phyloP scores from a whole-genome alignment of 2,888 invertebrate genomes.

The Tortrix viridana region DNA sequence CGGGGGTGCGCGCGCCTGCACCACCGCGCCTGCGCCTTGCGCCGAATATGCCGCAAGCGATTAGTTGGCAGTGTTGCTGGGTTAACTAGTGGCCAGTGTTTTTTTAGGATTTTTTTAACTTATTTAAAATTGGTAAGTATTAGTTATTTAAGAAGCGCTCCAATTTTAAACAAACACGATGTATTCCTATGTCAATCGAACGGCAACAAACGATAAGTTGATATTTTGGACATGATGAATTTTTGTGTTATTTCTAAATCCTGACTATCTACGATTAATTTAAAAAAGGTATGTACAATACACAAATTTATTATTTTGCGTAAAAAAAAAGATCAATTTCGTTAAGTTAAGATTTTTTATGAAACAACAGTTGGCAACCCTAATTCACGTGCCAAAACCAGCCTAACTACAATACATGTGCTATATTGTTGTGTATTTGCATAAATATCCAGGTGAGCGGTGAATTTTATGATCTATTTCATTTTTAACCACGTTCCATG shows the following conservation, averaged over 20 bases:
- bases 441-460: constrained; percentile 53
- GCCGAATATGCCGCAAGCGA: constrained; percentile 47
- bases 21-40: constrained; percentile 69
- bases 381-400: constrained; percentile 53
- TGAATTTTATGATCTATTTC: constrained; percentile 39
- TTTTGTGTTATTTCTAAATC: no score
- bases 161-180: no score
- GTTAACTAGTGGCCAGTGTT: not conserved
- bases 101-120: not conserved
- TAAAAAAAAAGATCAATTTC: no score
- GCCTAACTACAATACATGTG: constrained; percentile 50
- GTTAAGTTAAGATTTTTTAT: no score
- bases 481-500: constrained; percentile 14
- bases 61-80: constrained; percentile 30
- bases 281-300: no score
- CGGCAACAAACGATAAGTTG: no score
- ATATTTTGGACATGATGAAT: no score
- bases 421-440: constrained; percentile 51
- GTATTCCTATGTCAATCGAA: no score
- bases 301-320: no score
- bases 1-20: constrained; percentile 67
- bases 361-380: constrained; percentile 42
- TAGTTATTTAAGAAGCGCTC: not conserved
- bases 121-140: not conserved
- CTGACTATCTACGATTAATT: no score